Evolutionary conservation across 2,113 vertebrate genomes (phyloP), one percentile per base, ranked within the genome.

Genomic region (Lota lota): DNA sequence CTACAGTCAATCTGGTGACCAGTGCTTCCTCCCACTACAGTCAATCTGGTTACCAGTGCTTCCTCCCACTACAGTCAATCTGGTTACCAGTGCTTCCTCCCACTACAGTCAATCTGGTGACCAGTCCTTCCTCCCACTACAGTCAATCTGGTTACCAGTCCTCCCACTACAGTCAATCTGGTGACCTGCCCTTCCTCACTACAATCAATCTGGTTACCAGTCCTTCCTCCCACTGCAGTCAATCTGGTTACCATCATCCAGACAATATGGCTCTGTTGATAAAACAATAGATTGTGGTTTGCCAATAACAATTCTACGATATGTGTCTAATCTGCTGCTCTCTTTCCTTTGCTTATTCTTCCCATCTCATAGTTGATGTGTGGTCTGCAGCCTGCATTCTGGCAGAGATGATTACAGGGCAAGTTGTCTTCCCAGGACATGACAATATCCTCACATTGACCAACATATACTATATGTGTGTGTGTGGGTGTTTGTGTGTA

Each of bases 321-420:
- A 47, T 47, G 40, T 47, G 10, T 61, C 59, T 22, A 6, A 22
- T 58, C 0, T 36, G 14, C 22, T 5, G 21, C 21, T 40, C 24
- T 40, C 24, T 51, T 19, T 6, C 4, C 18, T 6, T 54, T 5
- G 56, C 33, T 50, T 58, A 6, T 77, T 12, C 6, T 2, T 11
- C 15, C 22, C 68, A 40, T 19, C 53, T 59, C 11, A 17, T 82
- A 94, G 93, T 94, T 82, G 93, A 94, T 60, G 87, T 94, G 18
- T 94, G 93, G 93, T 94, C 93, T 51, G 90, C 92, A 14, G 93
- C 90, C 22, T 94, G 93, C 65, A 94, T 94, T 69, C 83, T 94
- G 85, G 93, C 92, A 18, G 93, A 94, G 85, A 90, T 94, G 91
- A 89, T 94, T 56, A 94, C 92, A 1, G 87, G 92, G 6, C 70